Evolutionary conservation across 1,140 invertebrate species (phyloP).

Genomic region (Brachionus manjavacas): DNA sequence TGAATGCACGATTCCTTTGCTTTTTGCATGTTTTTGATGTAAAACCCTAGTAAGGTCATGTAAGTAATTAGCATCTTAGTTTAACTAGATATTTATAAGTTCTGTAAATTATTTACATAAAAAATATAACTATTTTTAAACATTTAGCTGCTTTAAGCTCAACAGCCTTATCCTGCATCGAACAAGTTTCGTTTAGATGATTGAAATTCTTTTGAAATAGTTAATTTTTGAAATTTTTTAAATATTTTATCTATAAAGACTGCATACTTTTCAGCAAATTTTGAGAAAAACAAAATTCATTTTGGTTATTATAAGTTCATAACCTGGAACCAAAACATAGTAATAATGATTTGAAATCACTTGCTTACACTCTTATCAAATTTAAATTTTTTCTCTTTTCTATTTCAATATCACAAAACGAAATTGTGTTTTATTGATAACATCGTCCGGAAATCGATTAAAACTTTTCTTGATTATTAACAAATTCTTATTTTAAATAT

Average conservation of each 20-base stretch:
- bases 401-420: neutral
- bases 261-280: no score
- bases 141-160: neutral
- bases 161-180: neutral
- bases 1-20: neutral
- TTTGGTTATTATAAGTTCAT: no score
- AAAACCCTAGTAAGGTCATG: neutral
- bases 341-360: no score
- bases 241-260: no score
- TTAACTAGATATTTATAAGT: neutral
- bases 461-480: neutral
- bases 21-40: neutral
- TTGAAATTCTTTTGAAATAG: neutral
- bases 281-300: no score
- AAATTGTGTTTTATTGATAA: neutral
- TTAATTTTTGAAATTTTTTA: no score
- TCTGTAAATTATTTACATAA: neutral
- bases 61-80: neutral
- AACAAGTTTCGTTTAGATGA: neutral
- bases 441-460: neutral
- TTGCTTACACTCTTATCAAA: neutral
- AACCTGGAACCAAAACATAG: no score
- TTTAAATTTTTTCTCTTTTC: neutral
- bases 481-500: neutral
- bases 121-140: neutral